Base-by-base conservation (phyloP, 2,113 vertebrate genomes). In the Lates calcarifer region DNA sequence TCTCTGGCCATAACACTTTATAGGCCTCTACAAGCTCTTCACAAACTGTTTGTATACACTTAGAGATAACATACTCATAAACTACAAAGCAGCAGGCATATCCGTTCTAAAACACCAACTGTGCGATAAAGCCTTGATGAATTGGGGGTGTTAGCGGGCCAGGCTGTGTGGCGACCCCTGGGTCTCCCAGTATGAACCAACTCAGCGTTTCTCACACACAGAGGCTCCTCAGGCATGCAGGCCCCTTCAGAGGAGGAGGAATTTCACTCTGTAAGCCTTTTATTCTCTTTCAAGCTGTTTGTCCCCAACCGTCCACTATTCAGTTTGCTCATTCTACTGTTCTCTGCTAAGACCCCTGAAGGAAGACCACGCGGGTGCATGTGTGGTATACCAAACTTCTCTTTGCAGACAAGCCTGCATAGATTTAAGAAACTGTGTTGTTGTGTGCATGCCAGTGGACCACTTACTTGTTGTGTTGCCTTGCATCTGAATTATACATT, bases 401-500 rank as follows among this genome's bases (percentile, higher is more conserved):
- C 31, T 67, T 8, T 31, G 24, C 69, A 65, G 39, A 80, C 28
- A 60, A 18, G 70, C 57, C 79, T 45, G 55, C 56, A 79, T 9
- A 62, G 26, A 71, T 74, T 58, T 56, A 63, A 73, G 31, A 79
- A 26, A 39, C 2, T 6, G 39, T 28, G 28, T 56, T 11, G 22
- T 45, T 56, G 69, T 31, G 70, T 77, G 71, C 13, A 8, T 74
- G 55, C 63, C 55, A 70, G 55, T 55, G 47, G 17, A 45, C 9
- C 55, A 97, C 98, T 99, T 95, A 99, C 98, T 98, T 90, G 98
- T 99, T 9, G 97, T 97, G 91, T 96, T 99, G 94, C 98, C 98
- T 92, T 99, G 98, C 98, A 99, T 99, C 94, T 99, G 98, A 90
- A 99, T 99, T 90, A 99, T 99, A 92, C 98, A 99, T 94, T 98